Evolutionary conservation across 2,888 invertebrate species (phyloP), one percentile per base, ranked within the genome.

Genomic region (Epicampocera succincta): DNA sequence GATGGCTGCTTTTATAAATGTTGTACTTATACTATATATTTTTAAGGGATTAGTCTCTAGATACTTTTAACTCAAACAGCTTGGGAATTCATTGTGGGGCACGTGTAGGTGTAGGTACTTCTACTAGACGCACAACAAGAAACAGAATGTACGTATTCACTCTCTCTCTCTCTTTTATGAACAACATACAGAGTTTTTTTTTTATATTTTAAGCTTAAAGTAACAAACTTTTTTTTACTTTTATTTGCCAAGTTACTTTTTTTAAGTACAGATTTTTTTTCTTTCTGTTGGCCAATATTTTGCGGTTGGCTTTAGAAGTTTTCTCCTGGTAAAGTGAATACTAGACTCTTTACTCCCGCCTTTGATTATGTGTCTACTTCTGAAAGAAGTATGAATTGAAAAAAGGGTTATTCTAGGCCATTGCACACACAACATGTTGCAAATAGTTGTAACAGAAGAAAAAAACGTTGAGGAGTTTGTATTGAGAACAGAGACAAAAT

Each of bases 401-500:
- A 65, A 82, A 78, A 46, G 56, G 74, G 74, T 80, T 80, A 83
- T 80, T 78, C 73, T 72, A 78, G 80, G 74, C 80, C 80, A 83
- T 71, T 80, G 83, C 74, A 80, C 74, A 80, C 66, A 77, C 50
- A 74, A 61, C 58, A 66, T 66, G 52, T 73, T 73, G 61, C 54
- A 25, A 40, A 46, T n/a, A 68, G 44, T 52, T 40, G 15, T 21
- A 40, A 15, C 21, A 48, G 29, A 6, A 33, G 8, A 46, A 46
- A 44, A 52, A 56, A 44, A 25, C 0, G n/a, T 13, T 56, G 12
- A 75, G 29, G 46, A 68, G 58, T 56, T 63, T 73, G 0, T 75
- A 52, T 21, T 21, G 33, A 68, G 17, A 25, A 42, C 25, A 40
- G 60, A 48, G 44, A 44, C 5, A 56, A 69, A 40, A 19, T 11